phyloP scores from a whole-genome alignment of 2,888 invertebrate genomes.

The Eristalis arbustorum region DNA sequence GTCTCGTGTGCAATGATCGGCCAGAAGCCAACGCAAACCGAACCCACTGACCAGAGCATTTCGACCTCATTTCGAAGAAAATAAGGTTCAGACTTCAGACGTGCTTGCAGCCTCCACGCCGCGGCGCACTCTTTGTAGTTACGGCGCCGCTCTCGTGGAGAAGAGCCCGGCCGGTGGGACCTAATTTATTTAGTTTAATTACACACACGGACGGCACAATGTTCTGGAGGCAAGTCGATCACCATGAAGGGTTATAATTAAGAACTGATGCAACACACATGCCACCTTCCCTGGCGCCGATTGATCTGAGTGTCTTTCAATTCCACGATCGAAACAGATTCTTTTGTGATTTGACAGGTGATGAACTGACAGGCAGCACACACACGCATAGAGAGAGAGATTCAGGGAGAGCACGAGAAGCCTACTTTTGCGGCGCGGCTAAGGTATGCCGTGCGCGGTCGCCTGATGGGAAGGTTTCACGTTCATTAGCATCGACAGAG shows the following conservation, averaged over 20 bases:
- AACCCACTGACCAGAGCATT: conserved; percentile 44
- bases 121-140: neutral
- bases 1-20: neutral
- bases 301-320: neutral
- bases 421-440: neutral
- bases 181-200: conserved; percentile 51
- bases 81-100: neutral
- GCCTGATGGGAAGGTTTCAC: conserved; percentile 24
- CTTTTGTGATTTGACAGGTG: conserved; percentile 39
- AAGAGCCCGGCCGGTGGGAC: neutral
- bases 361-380: conserved; percentile 25
- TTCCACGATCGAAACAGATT: conserved; percentile 9
- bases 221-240: conserved; percentile 2
- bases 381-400: neutral
- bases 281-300: neutral
- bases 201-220: conserved; percentile 27
- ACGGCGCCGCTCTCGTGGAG: neutral
- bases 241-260: conserved; percentile 33
- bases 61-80: conserved; percentile 33
- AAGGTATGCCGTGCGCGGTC: neutral
- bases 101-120: neutral
- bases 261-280: conserved; percentile 33
- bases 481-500: conserved; percentile 11
- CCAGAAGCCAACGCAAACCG: neutral
- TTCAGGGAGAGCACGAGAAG: neutral